phyloP scores from a whole-genome alignment of 53 echinoderm and acorn worm species.

The Antedon mediterranea region DNA sequence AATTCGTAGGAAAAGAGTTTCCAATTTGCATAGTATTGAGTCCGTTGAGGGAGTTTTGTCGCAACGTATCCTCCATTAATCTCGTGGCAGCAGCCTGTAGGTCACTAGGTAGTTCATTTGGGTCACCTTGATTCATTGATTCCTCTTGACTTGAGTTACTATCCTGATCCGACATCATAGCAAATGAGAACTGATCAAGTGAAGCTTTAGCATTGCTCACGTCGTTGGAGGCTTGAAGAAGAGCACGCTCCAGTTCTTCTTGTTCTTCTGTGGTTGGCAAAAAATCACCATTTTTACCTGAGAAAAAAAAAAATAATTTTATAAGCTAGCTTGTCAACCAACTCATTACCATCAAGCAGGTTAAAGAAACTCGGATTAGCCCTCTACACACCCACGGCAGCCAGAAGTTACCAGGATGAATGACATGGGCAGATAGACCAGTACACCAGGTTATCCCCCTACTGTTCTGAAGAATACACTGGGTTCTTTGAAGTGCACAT shows the following conservation, averaged over 20 bases:
- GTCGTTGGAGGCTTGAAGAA: conserved; percentile 71
- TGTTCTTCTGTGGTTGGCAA: conserved; percentile 84
- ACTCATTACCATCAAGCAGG: no score
- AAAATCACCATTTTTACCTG: conserved; percentile 90
- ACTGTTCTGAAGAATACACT: no score
- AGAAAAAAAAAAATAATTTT: neutral
- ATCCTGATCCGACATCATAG: neutral
- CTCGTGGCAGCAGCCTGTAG: conserved; percentile 84
- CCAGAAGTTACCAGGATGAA: no score
- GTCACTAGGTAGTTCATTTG: conserved; percentile 76
- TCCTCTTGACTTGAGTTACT: conserved; percentile 23
- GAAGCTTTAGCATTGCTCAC: conserved; percentile 65
- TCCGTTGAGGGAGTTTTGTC: conserved; percentile 57
- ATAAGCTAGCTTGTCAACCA: no score
- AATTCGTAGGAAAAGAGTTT: neutral
- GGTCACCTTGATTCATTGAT: conserved; percentile 36
- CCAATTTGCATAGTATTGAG: neutral
- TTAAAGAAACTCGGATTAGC: no score
- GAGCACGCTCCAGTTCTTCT: conserved; percentile 71
- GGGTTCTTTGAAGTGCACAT: no score
- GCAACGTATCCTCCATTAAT: conserved; percentile 69
- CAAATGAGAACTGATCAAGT: conserved; percentile 46
- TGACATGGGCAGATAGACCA: no score
- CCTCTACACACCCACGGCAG: no score
- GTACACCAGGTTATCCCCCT: no score